A percentile compares a stretch with the other conserved stretches of the same genome.
Evolutionary conservation across 1,140 invertebrate genomes (phyloP).

Genomic region (Microplitis mediator): DNA sequence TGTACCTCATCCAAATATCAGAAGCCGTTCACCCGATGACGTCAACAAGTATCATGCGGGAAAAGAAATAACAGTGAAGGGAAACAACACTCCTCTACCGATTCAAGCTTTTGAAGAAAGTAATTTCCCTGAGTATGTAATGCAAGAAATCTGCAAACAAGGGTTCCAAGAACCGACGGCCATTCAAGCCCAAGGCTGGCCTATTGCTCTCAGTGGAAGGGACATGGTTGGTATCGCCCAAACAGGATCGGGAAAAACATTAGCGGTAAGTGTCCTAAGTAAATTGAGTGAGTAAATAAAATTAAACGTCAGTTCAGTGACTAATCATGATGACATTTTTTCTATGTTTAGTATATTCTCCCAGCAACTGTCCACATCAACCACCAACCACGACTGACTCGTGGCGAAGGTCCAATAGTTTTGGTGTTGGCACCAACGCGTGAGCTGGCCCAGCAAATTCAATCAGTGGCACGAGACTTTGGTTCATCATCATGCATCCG

Average conservation of each 20-base stretch:
- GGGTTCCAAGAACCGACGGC: conserved; percentile 85
- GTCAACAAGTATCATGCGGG: conserved; percentile 74
- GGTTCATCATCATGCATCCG: conserved; percentile 81
- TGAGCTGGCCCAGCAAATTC: conserved; percentile 97
- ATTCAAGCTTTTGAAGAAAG: conserved; percentile 88
- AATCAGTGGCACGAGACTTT: conserved; percentile 92
- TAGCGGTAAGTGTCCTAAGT: conserved; percentile 63
- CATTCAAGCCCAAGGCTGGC: conserved; percentile 90
- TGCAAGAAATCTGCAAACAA: conserved; percentile 80
- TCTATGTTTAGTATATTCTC: conserved; percentile 71
- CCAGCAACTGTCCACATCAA: conserved; percentile 79
- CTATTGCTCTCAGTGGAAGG: conserved; percentile 87
- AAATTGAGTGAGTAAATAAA: neutral
- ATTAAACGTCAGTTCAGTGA: neutral
- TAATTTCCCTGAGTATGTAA: conserved; percentile 83
- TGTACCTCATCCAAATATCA: conserved; percentile 78
- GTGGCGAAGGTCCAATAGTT: conserved; percentile 91
- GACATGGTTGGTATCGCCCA: conserved; percentile 96
- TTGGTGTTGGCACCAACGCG: conserved; percentile 94
- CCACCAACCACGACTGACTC: conserved; percentile 70
- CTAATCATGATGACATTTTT: neutral
- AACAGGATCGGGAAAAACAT: conserved; percentile 90
- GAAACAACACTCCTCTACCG: conserved; percentile 82
- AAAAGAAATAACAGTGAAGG: conserved; percentile 87
- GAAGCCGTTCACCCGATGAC: conserved; percentile 73